Conservation (phyloP, 2,888 invertebrate species). For the Didymodactylos carnosus region DNA sequence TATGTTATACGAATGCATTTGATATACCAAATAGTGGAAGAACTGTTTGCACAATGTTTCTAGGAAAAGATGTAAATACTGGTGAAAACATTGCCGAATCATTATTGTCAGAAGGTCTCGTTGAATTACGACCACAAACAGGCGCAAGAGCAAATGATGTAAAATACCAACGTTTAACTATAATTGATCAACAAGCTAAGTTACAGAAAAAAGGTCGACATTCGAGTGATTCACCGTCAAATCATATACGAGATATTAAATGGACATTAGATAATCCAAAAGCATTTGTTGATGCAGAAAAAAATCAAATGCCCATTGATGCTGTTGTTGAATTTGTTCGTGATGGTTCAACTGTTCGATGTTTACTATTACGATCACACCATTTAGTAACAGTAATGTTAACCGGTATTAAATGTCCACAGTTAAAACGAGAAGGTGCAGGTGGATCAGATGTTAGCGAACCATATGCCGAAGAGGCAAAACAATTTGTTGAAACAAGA, state of each 20-base stretch:
- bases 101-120: conserved; percentile 69
- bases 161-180: neutral
- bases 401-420: conserved; percentile 56
- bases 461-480: conserved; percentile 65
- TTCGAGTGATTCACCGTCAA: conserved; percentile 67
- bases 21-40: conserved; percentile 57
- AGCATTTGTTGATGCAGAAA: conserved; percentile 60
- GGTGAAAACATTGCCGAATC: conserved; percentile 72
- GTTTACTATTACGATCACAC: conserved; percentile 61
- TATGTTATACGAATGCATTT: conserved; percentile 56
- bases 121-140: conserved; percentile 44
- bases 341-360: conserved; percentile 82
- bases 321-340: conserved; percentile 90
- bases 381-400: conserved; percentile 63
- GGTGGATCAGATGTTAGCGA: conserved; percentile 28
- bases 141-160: neutral
- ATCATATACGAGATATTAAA: conserved; percentile 62
- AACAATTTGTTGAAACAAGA: conserved; percentile 71
- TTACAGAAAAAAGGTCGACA: conserved; percentile 67
- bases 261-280: conserved; percentile 70
- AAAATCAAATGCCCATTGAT: conserved; percentile 44
- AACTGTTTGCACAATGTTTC: conserved; percentile 66
- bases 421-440: conserved; percentile 53
- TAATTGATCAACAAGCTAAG: conserved; percentile 29
- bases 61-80: conserved; percentile 54